A percentile compares a stretch with the other conserved stretches of the same genome.
Conservation (phyloP, 2,888 invertebrate species). For the Aporophyla lueneburgensis region DNA sequence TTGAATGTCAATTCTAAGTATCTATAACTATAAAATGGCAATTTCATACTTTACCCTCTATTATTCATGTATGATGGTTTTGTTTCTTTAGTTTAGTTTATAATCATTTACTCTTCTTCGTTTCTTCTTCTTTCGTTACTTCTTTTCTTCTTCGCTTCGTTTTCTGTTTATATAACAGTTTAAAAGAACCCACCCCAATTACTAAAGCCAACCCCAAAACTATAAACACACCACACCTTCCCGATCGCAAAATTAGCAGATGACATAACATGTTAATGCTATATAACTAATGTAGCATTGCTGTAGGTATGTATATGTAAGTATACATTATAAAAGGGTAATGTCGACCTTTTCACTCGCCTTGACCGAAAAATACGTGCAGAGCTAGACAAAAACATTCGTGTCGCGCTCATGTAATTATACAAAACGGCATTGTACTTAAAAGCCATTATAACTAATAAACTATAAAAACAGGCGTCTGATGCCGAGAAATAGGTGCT, state of each 20-base stretch:
- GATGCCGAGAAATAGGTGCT: conserved; percentile 32
- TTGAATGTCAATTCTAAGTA: too few relatives aligned
- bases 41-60: too few relatives aligned
- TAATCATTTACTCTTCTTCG: too few relatives aligned
- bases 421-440: conserved; percentile 55
- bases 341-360: conserved; percentile 54
- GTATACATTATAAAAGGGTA: conserved; percentile 48
- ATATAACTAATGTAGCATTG: conserved; percentile 11
- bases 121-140: too few relatives aligned
- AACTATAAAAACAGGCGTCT: conserved; percentile 48
- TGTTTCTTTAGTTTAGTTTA: too few relatives aligned
- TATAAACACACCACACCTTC: conserved; percentile 51
- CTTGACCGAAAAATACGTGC: conserved; percentile 57
- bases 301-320: conserved; percentile 34
- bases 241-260: conserved; percentile 37
- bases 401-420: conserved; percentile 58
- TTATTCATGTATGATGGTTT: too few relatives aligned
- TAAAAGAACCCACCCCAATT: conserved; percentile 14
- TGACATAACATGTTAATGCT: conserved; percentile 46
- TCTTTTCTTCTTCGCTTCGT: too few relatives aligned
- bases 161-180: conserved; percentile 15
- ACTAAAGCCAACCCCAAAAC: conserved; percentile 27
- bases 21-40: too few relatives aligned
- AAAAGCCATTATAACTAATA: conserved; percentile 52
- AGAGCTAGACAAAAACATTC: conserved; percentile 56